Conservation (phyloP, 2,113 vertebrate genomes). For the Rhinichthys klamathensis region DNA sequence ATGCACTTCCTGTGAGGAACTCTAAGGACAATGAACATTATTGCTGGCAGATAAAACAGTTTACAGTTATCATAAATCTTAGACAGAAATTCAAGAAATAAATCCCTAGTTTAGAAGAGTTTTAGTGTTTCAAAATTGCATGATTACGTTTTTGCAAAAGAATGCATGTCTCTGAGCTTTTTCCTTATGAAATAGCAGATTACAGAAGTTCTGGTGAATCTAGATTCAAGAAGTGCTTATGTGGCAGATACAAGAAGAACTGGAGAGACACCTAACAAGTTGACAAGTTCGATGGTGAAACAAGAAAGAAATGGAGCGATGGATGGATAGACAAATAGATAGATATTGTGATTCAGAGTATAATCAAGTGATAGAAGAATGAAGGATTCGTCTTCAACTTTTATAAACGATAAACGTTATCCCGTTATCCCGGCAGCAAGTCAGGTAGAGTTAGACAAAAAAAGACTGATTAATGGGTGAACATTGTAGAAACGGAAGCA, state of each 20-base stretch:
- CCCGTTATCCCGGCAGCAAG: background rate
- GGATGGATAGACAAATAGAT: background rate
- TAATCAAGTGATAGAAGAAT: background rate
- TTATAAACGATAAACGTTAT: background rate
- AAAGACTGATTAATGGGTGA: constrained; percentile 32
- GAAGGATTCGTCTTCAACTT: background rate
- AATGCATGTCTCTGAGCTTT: background rate
- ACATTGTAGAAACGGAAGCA: constrained; percentile 48
- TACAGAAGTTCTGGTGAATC: too few relatives aligned
- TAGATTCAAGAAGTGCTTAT: too few relatives aligned
- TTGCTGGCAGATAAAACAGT: background rate
- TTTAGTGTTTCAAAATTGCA: background rate
- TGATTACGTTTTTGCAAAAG: background rate
- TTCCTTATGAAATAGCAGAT: too few relatives aligned
- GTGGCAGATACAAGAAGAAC: too few relatives aligned
- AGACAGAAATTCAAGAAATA: background rate
- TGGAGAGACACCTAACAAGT: too few relatives aligned
- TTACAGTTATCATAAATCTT: background rate
- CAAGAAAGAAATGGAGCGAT: too few relatives aligned
- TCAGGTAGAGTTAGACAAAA: background rate
- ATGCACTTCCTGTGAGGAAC: background rate
- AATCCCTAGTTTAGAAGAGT: background rate
- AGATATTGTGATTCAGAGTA: background rate
- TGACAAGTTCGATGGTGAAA: too few relatives aligned
- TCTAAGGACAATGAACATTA: background rate